Percentiles rank a stretch among this genome's conserved stretches.
phyloP scores from a whole-genome alignment of 2,113 vertebrate species.

The Corvus cornix region DNA sequence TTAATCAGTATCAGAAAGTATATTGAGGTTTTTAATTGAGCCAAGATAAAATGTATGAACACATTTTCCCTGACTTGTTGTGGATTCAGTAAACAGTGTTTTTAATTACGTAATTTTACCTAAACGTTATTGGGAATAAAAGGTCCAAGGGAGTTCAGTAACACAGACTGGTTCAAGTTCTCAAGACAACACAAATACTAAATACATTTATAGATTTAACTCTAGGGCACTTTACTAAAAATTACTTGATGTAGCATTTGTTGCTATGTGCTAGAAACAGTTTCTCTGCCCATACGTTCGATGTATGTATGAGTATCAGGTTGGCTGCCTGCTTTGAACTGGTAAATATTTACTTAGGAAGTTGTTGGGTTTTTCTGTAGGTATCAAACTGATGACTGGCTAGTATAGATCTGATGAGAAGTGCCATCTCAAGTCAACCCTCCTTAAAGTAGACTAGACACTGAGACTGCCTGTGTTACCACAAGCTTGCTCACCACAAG shows the following conservation, averaged over 20 bases:
- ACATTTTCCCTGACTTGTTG: neutral
- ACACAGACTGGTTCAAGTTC: neutral
- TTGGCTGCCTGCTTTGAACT: neutral
- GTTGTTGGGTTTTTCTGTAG: neutral
- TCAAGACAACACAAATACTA: neutral
- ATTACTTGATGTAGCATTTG: neutral
- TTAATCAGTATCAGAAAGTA: neutral
- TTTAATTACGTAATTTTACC: neutral
- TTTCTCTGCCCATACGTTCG: accelerated
- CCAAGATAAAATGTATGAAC: neutral
- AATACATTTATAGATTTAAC: neutral
- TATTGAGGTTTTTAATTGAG: neutral
- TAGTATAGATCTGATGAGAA: neutral
- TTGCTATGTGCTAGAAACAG: neutral
- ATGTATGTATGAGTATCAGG: neutral
- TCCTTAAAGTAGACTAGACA: neutral
- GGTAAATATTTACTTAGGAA: neutral
- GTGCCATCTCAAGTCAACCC: neutral
- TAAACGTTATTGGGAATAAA: neutral
- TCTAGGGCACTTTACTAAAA: neutral
- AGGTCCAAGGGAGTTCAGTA: neutral
- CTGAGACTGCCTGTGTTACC: neutral
- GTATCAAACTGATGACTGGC: neutral
- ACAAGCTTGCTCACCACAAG: neutral
- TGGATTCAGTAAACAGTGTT: neutral